Percentiles rank a stretch among this genome's conserved stretches.
phyloP scores from a whole-genome alignment of 2,797 vertebrate genomes.

The Tiaroga cobitis region DNA sequence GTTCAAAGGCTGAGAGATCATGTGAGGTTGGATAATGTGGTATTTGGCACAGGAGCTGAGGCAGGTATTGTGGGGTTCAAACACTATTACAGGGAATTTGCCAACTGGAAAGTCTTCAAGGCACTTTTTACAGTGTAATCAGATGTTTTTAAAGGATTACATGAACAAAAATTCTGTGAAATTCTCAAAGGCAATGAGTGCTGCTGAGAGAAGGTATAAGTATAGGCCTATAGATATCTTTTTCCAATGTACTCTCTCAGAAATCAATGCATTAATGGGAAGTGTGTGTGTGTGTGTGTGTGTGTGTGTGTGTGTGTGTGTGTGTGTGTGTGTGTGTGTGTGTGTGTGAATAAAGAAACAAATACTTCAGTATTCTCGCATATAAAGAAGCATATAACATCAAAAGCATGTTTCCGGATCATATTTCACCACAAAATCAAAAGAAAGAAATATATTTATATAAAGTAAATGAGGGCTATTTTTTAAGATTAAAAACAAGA shows the following conservation, averaged over 20 bases:
- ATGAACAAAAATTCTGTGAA: background rate
- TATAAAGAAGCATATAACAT: background rate
- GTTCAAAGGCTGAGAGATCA: constrained; percentile 14
- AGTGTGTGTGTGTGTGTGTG: background rate
- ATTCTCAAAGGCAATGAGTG: background rate
- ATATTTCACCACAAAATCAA: background rate
- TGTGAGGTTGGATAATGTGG: constrained; percentile 31
- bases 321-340: too few relatives aligned
- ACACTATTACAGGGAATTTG: constrained; percentile 19
- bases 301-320: background rate
- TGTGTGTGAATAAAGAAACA: background rate
- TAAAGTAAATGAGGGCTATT: background rate
- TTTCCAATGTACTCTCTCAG: background rate
- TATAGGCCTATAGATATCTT: background rate
- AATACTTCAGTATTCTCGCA: background rate
- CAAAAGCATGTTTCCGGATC: background rate
- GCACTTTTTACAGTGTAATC: constrained; percentile 11
- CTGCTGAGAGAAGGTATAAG: background rate
- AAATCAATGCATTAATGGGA: background rate
- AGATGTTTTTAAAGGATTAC: constrained; percentile 34
- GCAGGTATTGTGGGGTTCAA: constrained; percentile 18
- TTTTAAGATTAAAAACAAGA: background rate
- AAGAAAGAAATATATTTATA: background rate
- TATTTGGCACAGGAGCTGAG: constrained; percentile 35
- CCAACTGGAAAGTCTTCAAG: constrained; percentile 29